Percentiles rank a stretch among this genome's conserved stretches.
Evolutionary conservation across 1,140 invertebrate genomes (phyloP).

Genomic region (Varroa destructor): DNA sequence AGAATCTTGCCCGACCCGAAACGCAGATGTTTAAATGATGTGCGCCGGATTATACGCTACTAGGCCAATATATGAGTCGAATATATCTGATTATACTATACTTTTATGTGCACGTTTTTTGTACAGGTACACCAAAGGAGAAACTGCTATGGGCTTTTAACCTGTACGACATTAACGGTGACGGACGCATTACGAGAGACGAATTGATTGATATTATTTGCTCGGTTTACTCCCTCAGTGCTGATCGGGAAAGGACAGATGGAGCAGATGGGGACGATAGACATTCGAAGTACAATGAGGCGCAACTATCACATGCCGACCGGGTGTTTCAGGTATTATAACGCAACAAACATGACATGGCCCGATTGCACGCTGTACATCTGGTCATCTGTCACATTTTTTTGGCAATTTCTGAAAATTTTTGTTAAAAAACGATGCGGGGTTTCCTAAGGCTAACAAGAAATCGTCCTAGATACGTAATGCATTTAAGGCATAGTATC

Average conservation of each 20-base stretch:
- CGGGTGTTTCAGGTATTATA: constrained; percentile 69
- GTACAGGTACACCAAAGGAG: constrained; percentile 34
- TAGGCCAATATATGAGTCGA: too few relatives aligned
- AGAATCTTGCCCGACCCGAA: too few relatives aligned
- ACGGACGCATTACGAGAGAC: constrained; percentile 67
- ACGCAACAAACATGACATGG: not conserved
- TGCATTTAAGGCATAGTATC: too few relatives aligned
- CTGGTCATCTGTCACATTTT: too few relatives aligned
- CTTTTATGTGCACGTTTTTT: not conserved
- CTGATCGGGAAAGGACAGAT: constrained; percentile 47
- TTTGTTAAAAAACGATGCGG: too few relatives aligned
- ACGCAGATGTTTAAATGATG: too few relatives aligned
- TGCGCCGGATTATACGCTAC: too few relatives aligned
- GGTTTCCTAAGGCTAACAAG: too few relatives aligned
- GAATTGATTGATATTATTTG: constrained; percentile 69
- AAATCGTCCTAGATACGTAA: too few relatives aligned
- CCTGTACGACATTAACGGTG: constrained; percentile 66
- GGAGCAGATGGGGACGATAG: constrained; percentile 49
- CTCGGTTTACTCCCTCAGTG: constrained; percentile 67
- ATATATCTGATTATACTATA: too few relatives aligned
- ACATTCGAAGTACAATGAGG: constrained; percentile 46
- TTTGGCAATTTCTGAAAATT: too few relatives aligned
- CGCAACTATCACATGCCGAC: constrained; percentile 70
- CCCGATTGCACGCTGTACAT: too few relatives aligned
- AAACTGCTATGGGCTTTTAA: constrained; percentile 43